Percentiles rank a stretch among this genome's conserved stretches.
Evolutionary conservation across 2,113 vertebrate genomes (phyloP).

Genomic region (Megaceryle maxima): DNA sequence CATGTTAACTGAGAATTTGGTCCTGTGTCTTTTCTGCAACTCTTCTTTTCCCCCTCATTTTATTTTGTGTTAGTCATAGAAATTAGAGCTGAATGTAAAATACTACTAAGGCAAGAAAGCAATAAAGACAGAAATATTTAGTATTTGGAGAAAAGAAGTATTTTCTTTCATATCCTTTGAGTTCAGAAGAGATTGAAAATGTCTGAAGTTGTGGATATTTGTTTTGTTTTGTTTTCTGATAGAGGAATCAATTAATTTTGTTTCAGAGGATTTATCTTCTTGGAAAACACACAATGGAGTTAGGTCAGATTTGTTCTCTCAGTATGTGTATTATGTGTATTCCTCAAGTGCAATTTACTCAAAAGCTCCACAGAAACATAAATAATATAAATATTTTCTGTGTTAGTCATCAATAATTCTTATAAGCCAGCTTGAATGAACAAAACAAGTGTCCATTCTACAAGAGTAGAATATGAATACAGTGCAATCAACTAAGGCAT

Average conservation of each 20-base stretch:
- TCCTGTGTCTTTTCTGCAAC: neutral
- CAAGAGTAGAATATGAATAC: neutral
- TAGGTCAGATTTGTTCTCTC: neutral
- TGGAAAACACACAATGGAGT: neutral
- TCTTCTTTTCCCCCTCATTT: neutral
- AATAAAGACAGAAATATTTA: neutral
- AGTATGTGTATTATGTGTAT: neutral
- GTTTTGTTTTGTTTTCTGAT: neutral
- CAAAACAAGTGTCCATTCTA: neutral
- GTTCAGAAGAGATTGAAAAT: neutral
- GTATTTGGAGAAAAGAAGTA: neutral
- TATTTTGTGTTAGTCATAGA: neutral
- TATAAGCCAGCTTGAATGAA: neutral
- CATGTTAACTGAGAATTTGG: neutral
- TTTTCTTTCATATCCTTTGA: neutral
- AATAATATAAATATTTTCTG: neutral
- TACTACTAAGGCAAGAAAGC: neutral
- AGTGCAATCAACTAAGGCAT: neutral
- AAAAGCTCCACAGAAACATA: neutral
- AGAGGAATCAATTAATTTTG: neutral
- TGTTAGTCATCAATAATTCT: neutral
- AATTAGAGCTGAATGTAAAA: neutral
- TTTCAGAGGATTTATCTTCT: neutral
- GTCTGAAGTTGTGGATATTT: neutral
- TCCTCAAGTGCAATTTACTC: neutral